Conservation (phyloP, 2,888 invertebrate species). For the Amitus sp. region DNA sequence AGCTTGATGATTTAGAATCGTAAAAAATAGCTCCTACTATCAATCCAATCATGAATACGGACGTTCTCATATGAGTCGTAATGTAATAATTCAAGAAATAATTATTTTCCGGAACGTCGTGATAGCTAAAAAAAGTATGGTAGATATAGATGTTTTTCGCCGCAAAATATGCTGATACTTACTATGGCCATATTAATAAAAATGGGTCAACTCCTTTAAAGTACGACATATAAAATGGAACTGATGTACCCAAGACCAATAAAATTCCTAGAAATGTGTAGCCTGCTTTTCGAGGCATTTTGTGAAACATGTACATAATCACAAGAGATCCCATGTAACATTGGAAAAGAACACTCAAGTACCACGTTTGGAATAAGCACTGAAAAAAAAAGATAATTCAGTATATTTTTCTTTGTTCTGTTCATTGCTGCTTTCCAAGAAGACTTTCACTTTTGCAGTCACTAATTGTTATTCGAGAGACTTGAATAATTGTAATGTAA, state of each 20-base stretch:
- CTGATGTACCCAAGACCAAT: constrained; percentile 40
- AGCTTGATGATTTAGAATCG: constrained; percentile 42
- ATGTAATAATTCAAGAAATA: constrained; percentile 5
- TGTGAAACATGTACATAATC: constrained; percentile 45
- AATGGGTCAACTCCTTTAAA: constrained; percentile 42
- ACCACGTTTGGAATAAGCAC: constrained; percentile 55
- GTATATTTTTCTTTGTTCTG: no score
- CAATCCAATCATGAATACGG: constrained; percentile 49
- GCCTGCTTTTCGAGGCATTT: constrained; percentile 47
- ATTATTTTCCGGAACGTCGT: not conserved
- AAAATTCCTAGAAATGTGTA: constrained; percentile 44
- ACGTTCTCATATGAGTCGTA: constrained; percentile 42
- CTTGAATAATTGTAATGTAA: no score
- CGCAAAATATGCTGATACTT: no score
- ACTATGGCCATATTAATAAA: constrained; percentile 45
- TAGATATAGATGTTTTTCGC: no score
- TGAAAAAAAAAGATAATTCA: no score
- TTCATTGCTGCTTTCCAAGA: no score
- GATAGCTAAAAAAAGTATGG: not conserved
- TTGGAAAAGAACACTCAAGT: constrained; percentile 49
- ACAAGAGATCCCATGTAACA: constrained; percentile 43
- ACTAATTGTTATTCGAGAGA: no score
- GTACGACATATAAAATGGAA: constrained; percentile 48
- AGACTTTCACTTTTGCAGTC: no score
- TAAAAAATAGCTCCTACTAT: constrained; percentile 47